Conservation (phyloP, 2,888 invertebrate genomes). For the Spialia ferax region DNA sequence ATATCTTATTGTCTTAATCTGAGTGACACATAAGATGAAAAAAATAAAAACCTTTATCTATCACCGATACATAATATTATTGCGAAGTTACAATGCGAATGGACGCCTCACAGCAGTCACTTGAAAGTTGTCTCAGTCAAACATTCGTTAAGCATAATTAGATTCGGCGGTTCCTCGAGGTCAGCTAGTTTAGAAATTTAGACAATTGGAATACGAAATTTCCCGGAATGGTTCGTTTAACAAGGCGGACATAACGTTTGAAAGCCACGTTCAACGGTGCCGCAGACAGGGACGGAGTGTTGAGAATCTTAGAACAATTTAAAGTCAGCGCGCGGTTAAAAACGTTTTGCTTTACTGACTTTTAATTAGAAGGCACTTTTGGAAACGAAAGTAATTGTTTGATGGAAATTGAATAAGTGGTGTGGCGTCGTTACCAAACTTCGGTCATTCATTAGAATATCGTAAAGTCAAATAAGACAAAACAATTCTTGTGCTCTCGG, state of each 20-base stretch:
- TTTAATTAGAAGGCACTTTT: slow-evolving; percentile 14
- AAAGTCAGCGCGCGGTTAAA: not conserved
- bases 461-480: not conserved
- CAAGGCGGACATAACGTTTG: slow-evolving; percentile 23
- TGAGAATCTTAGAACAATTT: slow-evolving; percentile 18
- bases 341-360: slow-evolving; percentile 21
- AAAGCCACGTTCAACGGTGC: slow-evolving; percentile 8
- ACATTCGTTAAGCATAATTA: slow-evolving; percentile 45
- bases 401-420: not conserved
- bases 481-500: too few relatives aligned
- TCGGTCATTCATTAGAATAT: not conserved
- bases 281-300: slow-evolving; percentile 16
- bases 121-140: slow-evolving; percentile 19
- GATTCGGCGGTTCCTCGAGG: slow-evolving; percentile 17
- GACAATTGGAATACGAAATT: slow-evolving; percentile 37
- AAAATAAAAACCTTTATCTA: too few relatives aligned
- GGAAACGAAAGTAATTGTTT: not conserved
- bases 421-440: not conserved
- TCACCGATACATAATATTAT: too few relatives aligned
- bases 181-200: slow-evolving; percentile 23
- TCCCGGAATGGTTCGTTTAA: slow-evolving; percentile 5
- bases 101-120: not conserved
- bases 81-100: not conserved
- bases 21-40: too few relatives aligned
- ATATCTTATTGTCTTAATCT: too few relatives aligned